Evolutionary conservation across 2,797 vertebrate species (phyloP).

Genomic region (Euthynnus affinis): DNA sequence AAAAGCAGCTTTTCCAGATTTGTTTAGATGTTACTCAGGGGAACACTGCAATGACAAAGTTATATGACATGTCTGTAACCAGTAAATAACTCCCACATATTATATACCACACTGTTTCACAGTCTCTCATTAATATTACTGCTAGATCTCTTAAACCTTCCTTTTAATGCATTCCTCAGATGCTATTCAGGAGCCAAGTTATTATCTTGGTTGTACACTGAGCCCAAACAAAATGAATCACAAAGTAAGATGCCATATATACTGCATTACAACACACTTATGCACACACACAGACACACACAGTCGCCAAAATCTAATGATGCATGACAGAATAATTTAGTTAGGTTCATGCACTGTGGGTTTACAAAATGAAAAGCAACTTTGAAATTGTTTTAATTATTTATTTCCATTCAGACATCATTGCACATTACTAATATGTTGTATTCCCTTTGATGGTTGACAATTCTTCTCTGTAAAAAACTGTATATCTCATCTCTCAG

Average conservation of each 20-base stretch:
- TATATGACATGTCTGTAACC: conserved; percentile 3
- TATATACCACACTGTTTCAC: neutral
- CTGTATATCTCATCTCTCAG: conserved; percentile 17
- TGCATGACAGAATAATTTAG: conserved; percentile 52
- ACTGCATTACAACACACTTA: conserved; percentile 10
- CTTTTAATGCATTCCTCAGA: conserved; percentile 35
- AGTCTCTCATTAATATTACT: conserved; percentile 37
- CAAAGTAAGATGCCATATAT: conserved; percentile 38
- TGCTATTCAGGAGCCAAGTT: conserved; percentile 46
- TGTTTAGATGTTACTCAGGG: conserved; percentile 17
- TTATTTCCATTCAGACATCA: conserved; percentile 21
- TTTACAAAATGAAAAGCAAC: conserved; percentile 47
- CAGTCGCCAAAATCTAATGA: conserved; percentile 51
- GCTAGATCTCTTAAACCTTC: conserved; percentile 43
- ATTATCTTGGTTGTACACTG: conserved; percentile 45
- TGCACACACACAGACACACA: neutral
- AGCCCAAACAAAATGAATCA: conserved; percentile 58
- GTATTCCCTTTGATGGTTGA: neutral
- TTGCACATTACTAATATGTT: conserved; percentile 29
- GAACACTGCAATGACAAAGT: conserved; percentile 11
- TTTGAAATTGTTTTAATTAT: conserved; percentile 6
- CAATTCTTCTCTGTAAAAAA: conserved; percentile 17
- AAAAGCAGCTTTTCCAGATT: conserved; percentile 36
- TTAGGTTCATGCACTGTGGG: conserved; percentile 5
- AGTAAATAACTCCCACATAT: conserved; percentile 23